Base-by-base conservation (phyloP, 37 sponge, comb jelly and placozoan species). In the Theonella swinhoei region DNA sequence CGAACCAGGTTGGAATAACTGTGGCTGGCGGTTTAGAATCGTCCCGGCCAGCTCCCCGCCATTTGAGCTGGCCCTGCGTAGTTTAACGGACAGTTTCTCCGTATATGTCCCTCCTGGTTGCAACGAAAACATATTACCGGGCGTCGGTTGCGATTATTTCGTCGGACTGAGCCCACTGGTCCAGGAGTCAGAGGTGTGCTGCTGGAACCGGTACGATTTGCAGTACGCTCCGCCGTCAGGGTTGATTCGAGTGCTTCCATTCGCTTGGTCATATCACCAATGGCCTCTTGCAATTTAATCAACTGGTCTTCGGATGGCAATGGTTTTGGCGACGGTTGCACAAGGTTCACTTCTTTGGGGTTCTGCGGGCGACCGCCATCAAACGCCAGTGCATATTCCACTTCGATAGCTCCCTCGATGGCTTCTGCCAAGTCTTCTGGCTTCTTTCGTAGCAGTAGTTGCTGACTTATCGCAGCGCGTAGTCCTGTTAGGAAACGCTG, bases 401-500 rank as follows among this genome's bases (percentile, higher is more conserved):
- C 43, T 2, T 62, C 76, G 11, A 8, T 39, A 14, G 76, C 84
- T 23, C 42, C 68, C 42, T 83, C 65, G 23, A 75, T 35, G 22
- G 84, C 84, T 66, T 63, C 40, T 30, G 32, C 76, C 75, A 64
- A 43, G 42, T 41, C 64, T 23, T 14, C n/a, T 7, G 84, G 84
- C 29, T 62, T 39, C 67, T 42, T 68, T 39, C 64, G 43, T 3
- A 83, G 68, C 22, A 83, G 43, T 65, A 83, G 22, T 41, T 75
- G 76, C 42, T 75, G 84, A 23, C 33, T 34, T 34, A 81, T 75
- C 32, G 60, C 59, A 19, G 68, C 43, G 30, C 39, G 67, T 43
- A 83, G 43, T 17, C 84, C 84, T 38, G 84, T 83, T 25, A 83
- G 59, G 36, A 74, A 83, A 4, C 47, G 76, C 84, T 83, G 84